These are phyloP conservation scores for Neosilurus mollespiculum DNA, from an alignment of 2,797 vertebrate genomes.

Conservation along the genomic window DNA sequence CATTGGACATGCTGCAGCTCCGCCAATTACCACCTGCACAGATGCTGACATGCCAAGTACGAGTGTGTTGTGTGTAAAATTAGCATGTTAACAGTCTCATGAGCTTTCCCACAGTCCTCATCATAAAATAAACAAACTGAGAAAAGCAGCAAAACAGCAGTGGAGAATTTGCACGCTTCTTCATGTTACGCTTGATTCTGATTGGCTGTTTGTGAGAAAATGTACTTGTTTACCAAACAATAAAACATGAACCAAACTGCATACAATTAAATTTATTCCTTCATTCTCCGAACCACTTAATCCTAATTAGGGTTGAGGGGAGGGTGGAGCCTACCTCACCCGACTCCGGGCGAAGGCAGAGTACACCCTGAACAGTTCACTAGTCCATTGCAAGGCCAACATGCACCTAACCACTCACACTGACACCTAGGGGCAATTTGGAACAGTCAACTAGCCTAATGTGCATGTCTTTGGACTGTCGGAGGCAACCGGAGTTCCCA, in stretches of 20 bases:
- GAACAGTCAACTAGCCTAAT: no score
- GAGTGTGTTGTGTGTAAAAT: conserved; percentile 16
- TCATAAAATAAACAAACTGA: conserved; percentile 43
- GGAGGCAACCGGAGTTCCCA: no score
- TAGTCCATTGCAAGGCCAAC: no score
- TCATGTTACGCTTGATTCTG: background rate
- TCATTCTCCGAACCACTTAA: no score
- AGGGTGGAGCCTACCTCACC: no score
- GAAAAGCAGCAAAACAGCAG: background rate
- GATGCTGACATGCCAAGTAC: background rate
- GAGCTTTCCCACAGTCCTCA: conserved; percentile 47
- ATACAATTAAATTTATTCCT: background rate
- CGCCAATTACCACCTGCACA: conserved; percentile 24
- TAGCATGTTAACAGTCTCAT: conserved; percentile 19
- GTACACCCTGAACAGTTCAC: no score
- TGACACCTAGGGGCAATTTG: no score
- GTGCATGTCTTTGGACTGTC: no score
- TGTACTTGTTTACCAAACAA: background rate
- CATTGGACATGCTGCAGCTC: background rate
- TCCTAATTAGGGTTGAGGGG: no score
- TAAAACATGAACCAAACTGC: background rate
- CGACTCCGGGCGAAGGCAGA: no score
- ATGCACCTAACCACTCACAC: no score
- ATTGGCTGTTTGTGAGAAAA: background rate
- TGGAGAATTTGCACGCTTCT: background rate